phyloP scores from a whole-genome alignment of 2,797 vertebrate genomes.

The Epinephelus awoara region DNA sequence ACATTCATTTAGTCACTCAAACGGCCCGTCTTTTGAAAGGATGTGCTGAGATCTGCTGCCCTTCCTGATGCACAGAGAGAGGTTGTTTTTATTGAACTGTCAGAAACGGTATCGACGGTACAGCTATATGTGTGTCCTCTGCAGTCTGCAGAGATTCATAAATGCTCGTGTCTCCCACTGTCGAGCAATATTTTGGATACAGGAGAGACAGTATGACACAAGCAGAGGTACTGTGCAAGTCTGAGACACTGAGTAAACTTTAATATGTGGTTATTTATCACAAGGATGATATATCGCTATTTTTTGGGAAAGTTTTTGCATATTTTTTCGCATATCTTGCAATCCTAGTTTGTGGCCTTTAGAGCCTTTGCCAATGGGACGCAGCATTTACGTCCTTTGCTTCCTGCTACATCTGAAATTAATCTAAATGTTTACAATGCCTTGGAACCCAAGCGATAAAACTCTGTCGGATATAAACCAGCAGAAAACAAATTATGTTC shows the following conservation, averaged over 20 bases:
- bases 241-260: too few relatives aligned
- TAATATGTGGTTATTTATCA: too few relatives aligned
- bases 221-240: too few relatives aligned
- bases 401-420: neutral
- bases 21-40: constrained; percentile 6
- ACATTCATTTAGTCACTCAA: constrained; percentile 42
- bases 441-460: constrained; percentile 9
- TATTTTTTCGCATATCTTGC: too few relatives aligned
- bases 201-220: too few relatives aligned
- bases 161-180: neutral
- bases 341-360: too few relatives aligned
- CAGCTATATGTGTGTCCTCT: neutral
- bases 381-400: neutral
- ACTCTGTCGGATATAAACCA: constrained; percentile 11
- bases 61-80: constrained; percentile 21
- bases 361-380: neutral
- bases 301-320: too few relatives aligned
- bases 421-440: constrained; percentile 24
- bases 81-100: constrained; percentile 36
- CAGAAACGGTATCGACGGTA: constrained; percentile 20
- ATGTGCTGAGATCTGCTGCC: neutral
- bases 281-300: too few relatives aligned
- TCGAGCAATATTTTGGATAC: too few relatives aligned
- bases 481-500: constrained; percentile 49
- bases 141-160: neutral